Evolutionary conservation across 1,140 invertebrate genomes (phyloP), one percentile per base, ranked within the genome.

Genomic region (Rhysida immarginata): DNA sequence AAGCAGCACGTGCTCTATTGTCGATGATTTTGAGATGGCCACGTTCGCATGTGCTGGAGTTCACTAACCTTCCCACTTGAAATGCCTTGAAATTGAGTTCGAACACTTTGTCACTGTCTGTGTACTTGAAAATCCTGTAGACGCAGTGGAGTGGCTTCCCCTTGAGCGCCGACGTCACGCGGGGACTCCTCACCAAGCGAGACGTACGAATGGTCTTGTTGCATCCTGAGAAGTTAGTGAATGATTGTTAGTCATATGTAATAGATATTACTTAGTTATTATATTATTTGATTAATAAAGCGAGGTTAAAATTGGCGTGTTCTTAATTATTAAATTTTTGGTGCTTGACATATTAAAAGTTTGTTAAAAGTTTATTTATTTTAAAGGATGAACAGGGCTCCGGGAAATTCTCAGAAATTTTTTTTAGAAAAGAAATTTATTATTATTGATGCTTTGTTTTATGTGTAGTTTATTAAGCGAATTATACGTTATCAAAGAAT

Each of bases 151-250:
- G 75, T 1, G 87, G 85, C 59, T 82, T 78, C 5, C 86, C 85
- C 63, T 81, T 78, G 65, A 84, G 91, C 53, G 81, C 79, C 16
- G 80, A 71, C 26, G 81, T 88, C 66, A 92, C 81, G 58, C 85
- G 81, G 16, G 88, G 88, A 56, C 83, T 87, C 8, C 83, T 81
- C 2, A 93, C 85, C 67, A 90, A 85, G 64, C 90, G 85, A 69
- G 90, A 91, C 54, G 91, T 87, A 63, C 90, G 87, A 46, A 92
- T 87, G 0, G 87, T 92, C 67, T 89, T 90, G 71, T 91, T 91
- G 71, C 88, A 93, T 62, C 52, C 53, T 55, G 42, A 35, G 16
- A 35, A 35, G 29, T 8, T 8, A 35, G 29, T 8, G 16, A 35
- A 35, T 8, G 16, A 35, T 5, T 16, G 16, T 35, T 35, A 35